Evolutionary conservation across 2,113 vertebrate species (phyloP).

Genomic region (Uropsilus gracilis): DNA sequence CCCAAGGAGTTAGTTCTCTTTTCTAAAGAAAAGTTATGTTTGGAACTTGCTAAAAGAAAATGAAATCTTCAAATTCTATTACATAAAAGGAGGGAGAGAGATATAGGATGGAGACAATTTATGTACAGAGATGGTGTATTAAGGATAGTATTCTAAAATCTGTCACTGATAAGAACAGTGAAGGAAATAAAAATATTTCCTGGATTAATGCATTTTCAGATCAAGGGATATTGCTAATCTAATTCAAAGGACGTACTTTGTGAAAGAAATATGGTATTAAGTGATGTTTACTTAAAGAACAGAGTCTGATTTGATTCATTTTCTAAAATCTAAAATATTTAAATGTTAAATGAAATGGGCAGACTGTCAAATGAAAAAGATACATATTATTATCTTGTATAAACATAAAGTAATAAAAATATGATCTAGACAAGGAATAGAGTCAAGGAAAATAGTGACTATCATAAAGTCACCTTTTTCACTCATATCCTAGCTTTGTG

Average conservation of each 20-base stretch:
- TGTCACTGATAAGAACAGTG: not conserved
- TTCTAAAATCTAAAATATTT: not conserved
- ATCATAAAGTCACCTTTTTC: not conserved
- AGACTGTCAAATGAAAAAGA: not conserved
- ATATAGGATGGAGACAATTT: not conserved
- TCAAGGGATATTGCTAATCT: not conserved
- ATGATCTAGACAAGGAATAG: not conserved
- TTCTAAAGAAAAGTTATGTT: constrained; percentile 28
- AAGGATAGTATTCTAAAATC: not conserved
- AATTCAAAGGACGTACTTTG: not conserved
- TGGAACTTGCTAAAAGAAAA: constrained; percentile 50
- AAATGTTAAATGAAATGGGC: not conserved
- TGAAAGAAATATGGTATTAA: not conserved
- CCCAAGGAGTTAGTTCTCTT: not conserved
- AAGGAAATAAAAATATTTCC: not conserved
- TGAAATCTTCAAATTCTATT: constrained; percentile 33
- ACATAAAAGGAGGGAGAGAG: not conserved
- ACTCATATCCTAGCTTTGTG: not conserved
- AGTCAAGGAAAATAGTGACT: not conserved
- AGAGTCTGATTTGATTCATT: not conserved
- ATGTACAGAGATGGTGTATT: not conserved
- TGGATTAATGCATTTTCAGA: not conserved
- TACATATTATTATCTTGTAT: not conserved
- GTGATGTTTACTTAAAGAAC: not conserved
- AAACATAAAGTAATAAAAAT: not conserved